Evolutionary conservation across 2,797 vertebrate genomes (phyloP).

Genomic region (Periophthalmus magnuspinnatus): DNA sequence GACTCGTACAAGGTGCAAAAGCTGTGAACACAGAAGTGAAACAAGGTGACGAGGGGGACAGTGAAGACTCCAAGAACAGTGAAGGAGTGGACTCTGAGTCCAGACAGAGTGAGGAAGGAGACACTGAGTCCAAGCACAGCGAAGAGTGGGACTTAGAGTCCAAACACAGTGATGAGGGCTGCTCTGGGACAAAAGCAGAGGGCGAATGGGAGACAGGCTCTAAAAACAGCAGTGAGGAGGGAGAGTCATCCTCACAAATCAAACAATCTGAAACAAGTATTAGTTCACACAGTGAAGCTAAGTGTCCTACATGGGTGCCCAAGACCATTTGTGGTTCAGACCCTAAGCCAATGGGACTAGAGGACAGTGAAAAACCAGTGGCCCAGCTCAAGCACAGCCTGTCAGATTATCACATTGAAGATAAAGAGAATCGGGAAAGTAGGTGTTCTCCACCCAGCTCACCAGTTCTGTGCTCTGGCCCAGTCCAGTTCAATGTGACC

Average conservation of each 20-base stretch:
- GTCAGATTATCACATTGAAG: conserved; percentile 63
- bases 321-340: conserved; percentile 29
- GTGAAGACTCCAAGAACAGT: conserved; percentile 73
- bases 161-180: conserved; percentile 73
- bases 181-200: conserved; percentile 60
- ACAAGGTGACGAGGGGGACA: conserved; percentile 67
- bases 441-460: conserved; percentile 69
- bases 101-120: conserved; percentile 69
- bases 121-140: conserved; percentile 74
- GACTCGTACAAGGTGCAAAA: conserved; percentile 54
- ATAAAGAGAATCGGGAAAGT: conserved; percentile 52
- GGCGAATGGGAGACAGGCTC: conserved; percentile 66
- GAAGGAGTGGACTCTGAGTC: conserved; percentile 68
- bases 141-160: conserved; percentile 75
- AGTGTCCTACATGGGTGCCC: conserved; percentile 35
- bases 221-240: conserved; percentile 66
- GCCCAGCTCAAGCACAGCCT: conserved; percentile 64
- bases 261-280: conserved; percentile 29
- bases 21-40: conserved; percentile 51
- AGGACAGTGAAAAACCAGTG: conserved; percentile 52
- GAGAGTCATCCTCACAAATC: conserved; percentile 53
- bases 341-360: conserved; percentile 28
- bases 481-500: conserved; percentile 85
- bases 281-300: conserved; percentile 50
- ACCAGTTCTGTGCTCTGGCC: conserved; percentile 42